Base-by-base conservation (phyloP, 1,140 invertebrate genomes). In the Grapholita molesta region DNA sequence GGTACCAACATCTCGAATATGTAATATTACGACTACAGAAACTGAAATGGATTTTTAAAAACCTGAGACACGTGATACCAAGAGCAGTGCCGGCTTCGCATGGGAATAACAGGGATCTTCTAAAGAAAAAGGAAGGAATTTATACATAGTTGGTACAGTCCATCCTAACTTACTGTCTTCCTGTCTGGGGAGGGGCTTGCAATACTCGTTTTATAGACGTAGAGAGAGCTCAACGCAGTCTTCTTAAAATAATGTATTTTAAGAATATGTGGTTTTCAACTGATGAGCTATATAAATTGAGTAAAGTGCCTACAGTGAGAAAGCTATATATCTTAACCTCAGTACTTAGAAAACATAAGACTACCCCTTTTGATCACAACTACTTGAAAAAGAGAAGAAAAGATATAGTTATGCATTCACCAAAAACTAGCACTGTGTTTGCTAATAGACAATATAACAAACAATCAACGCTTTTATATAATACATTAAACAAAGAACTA, bases 1-100 rank as follows among this genome's bases (percentile, higher is more conserved):
- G 67, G 67, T 38, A 57, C 30, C n/a, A 9, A 11, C 67, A 68
- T 7, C 12, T 68, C 4, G 32, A 55, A 24, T 18, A 35, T 8
- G 15, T 68, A 2, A 24, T 25, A 2, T 35, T 21, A 15, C 18
- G 67, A 23, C 2, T 57, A 3, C 15, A 52, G 28, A 68, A 68
- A 35, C 32, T 68, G 0, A 57, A 12, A 8, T 68, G 67, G 67
- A 57, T 68, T 6, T 68, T 68, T 35, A 57, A 33, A 35, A 55
- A 9, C 23, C 23, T 68, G 7, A 28, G 67, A 33, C 48, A 68
- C 57, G 32, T 57, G 24, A 11, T 21, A 1, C 12, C 28, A 25
- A 68, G 35, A 55, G 15, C 28, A 30, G 7, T 30, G 7, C 28
- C 33, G 2, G 11, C 5, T 11, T 11, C 3, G 28, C 3, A 30